Base-by-base conservation (phyloP, 2,888 invertebrate genomes). In the Xanthostigma xanthostigma region DNA sequence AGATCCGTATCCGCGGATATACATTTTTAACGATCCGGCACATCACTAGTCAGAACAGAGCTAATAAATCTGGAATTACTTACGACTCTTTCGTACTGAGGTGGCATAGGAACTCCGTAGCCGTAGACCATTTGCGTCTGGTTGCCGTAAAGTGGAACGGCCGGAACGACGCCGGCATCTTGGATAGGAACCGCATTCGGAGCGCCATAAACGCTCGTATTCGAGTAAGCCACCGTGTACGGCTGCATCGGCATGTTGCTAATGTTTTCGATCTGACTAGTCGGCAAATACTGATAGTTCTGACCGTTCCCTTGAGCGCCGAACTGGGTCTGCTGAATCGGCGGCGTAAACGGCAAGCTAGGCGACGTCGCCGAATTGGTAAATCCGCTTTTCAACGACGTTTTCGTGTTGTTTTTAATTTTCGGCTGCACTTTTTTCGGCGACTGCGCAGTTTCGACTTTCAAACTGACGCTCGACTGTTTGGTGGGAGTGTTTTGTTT, bases 341-440 rank as follows among this genome's bases (percentile, higher is more conserved):
- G 48, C 11, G 47, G 47, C 35, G 48, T 42, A 60, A 64, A 13
- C 33, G 66, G 67, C 53, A 66, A 57, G 54, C 61, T 66, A 9
- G 66, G 66, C 55, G 66, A 66, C 1, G 67, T 68, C 3, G 67
- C 59, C 50, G 60, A 62, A 53, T 64, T 64, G 8, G 60, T 64
- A 10, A 63, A 48, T 36, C 54, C 56, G 39, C 56, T 54, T 4
- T 60, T 59, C n/a, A 62, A 61, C 9, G 56, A 55, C 46, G 54
- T 53, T 8, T 27, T 49, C 13, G 8, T 42, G 51, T 49, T 14
- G 52, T 46, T 51, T 42, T 36, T 42, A 48, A 36, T 35, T 44
- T 49, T 43, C 9, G 41, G 35, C 40, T 17, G 17, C 10, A 37
- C 45, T 43, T 52, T 49, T 36, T 50, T 48, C 10, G 51, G 50